Percentiles rank a stretch among this genome's conserved stretches.
These are phyloP conservation scores for Gymnodraco acuticeps DNA, from an alignment of 2,797 vertebrate genomes.

Conservation along the genomic window DNA sequence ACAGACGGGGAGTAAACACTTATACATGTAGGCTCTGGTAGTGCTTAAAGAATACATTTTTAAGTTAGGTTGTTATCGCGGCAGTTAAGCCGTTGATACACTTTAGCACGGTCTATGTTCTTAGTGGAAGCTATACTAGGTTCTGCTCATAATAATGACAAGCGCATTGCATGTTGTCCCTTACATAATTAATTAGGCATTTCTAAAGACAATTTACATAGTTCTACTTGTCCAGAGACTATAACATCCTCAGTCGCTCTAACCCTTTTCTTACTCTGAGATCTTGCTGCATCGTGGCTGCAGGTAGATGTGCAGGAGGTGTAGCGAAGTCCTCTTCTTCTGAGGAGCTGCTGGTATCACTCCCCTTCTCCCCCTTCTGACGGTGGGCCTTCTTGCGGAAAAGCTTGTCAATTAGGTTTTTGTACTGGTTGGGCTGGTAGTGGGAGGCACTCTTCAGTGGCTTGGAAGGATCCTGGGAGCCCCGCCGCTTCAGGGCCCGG, in stretches of 20 bases:
- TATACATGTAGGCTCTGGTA: no score
- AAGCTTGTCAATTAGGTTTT: slow-evolving; percentile 89
- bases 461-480: slow-evolving; percentile 85
- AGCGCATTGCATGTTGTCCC: no score
- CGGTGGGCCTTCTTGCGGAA: slow-evolving; percentile 75
- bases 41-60: no score
- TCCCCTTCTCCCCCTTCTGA: slow-evolving; percentile 47
- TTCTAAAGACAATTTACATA: not conserved
- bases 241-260: not conserved
- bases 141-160: no score
- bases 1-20: no score
- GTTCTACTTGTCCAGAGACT: not conserved
- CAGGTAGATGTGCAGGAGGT: not conserved
- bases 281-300: slow-evolving; percentile 41
- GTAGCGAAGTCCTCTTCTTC: slow-evolving; percentile 75
- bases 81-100: no score
- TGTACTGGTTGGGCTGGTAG: slow-evolving; percentile 89
- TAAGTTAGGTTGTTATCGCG: no score
- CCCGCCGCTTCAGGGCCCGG: slow-evolving; percentile 89
- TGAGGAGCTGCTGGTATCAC: slow-evolving; percentile 78
- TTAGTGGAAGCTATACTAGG: no score
- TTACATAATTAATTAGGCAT: not conserved
- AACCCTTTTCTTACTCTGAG: slow-evolving; percentile 55
- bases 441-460: slow-evolving; percentile 68
- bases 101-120: no score